Base-by-base conservation (phyloP, 2,888 invertebrate species). In the Rhingia rostrata region DNA sequence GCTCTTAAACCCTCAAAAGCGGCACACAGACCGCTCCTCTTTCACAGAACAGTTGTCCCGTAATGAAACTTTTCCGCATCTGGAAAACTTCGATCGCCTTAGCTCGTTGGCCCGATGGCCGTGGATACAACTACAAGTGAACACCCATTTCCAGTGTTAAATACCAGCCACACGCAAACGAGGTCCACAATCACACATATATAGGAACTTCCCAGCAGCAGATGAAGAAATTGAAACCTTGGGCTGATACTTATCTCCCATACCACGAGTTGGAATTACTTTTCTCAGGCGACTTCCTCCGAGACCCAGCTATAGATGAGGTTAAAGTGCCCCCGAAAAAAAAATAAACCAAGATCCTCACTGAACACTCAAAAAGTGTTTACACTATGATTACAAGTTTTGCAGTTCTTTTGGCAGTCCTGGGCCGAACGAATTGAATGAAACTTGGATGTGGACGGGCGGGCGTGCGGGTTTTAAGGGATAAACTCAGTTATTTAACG, bases 51-150 rank as follows among this genome's bases (percentile, higher is more conserved):
- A 69, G 58, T 61, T 51, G 51, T 60, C 39, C 53, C 63, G 56
- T 69, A 81, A 81, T 77, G 77, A 77, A 82, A 82, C 41, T 77
- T 82, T 54, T 77, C 53, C 49, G 72, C 75, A 82, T 82, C 77
- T 82, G 82, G 82, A 39, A 66, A 82, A 82, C 66, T 82, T 82
- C 77, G 82, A 82, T 82, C 82, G 82, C 70, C 66, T 63, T 61
- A 72, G 75, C 51, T 56, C 56, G 30, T 45, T n/a, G 47, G 33
- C 22, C 22, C 22, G 22, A 2, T 22, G 22, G 22, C 22, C 22
- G 22, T 22, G 22, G 22, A 22, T 22, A 22, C 22, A 22, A 22
- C 22, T 22, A 22, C 22, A 22, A 22, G 22, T 39, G 22, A 49
- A 32, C 49, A 6, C 32, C 35, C 49, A 63, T 70, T 67, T 49